phyloP scores from a whole-genome alignment of 2,888 invertebrate species.

The Zaprionus lineosus region DNA sequence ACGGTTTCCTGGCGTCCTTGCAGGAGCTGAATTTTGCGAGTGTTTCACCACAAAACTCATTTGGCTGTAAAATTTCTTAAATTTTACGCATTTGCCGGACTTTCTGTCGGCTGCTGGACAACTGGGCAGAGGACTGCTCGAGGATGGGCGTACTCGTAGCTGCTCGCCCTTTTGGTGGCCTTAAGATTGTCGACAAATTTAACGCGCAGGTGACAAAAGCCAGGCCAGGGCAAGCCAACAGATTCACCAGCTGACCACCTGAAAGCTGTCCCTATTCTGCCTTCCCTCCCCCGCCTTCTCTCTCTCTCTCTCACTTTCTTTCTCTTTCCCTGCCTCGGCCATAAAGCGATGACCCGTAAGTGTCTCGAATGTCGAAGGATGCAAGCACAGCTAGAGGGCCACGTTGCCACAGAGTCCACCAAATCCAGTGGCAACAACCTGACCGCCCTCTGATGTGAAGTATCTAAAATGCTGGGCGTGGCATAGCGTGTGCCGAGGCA shows the following conservation, averaged over 20 bases:
- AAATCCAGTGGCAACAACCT: constrained; percentile 32
- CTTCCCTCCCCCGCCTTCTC: background rate
- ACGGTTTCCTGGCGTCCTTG: constrained; percentile 5
- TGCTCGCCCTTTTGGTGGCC: background rate
- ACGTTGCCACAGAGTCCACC: no score
- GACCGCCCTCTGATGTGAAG: background rate
- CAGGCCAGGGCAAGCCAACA: constrained; percentile 21
- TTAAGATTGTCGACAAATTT: constrained; percentile 36
- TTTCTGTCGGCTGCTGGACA: background rate
- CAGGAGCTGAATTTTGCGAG: no score
- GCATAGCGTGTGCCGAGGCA: constrained; percentile 1
- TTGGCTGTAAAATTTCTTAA: constrained; percentile 37
- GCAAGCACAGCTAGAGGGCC: constrained; percentile 37
- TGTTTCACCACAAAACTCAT: constrained; percentile 21
- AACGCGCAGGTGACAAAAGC: constrained; percentile 40
- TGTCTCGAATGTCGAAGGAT: constrained; percentile 55
- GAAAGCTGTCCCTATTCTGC: background rate
- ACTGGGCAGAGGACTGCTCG: background rate
- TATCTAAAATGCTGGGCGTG: constrained; percentile 18
- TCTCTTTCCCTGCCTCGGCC: constrained; percentile 29
- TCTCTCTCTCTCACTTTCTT: constrained; percentile 11
- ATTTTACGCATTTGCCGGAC: constrained; percentile 32
- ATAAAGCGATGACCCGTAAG: constrained; percentile 74
- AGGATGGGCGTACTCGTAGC: no score
- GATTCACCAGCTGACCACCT: constrained; percentile 45